Conservation (phyloP, 2,888 invertebrate genomes). For the Drosophila basisetae region DNA sequence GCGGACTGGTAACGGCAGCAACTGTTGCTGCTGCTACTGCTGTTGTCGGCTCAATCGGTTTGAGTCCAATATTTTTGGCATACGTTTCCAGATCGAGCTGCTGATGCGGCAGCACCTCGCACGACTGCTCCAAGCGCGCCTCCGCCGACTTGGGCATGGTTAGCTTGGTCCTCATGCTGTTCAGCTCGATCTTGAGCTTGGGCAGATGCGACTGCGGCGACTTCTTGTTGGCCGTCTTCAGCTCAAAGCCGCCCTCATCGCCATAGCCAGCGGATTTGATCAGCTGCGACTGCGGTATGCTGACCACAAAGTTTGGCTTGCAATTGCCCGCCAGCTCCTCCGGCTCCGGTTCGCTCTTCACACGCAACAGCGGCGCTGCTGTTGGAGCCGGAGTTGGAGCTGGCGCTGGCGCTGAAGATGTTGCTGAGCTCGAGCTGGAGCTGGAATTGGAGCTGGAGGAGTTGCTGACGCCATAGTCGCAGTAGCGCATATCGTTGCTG, state of each 20-base stretch:
- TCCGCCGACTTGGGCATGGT: conserved; percentile 81
- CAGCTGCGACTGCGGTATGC: conserved; percentile 83
- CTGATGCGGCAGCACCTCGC: conserved; percentile 15
- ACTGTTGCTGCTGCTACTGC: not conserved
- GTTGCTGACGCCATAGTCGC: conserved; percentile 72
- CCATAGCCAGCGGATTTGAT: conserved; percentile 69
- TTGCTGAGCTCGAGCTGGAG: conserved; percentile 46
- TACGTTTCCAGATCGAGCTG: conserved; percentile 84
- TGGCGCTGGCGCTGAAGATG: not conserved
- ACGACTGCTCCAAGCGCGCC: conserved; percentile 65
- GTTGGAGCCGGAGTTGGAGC: not conserved
- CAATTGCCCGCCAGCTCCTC: conserved; percentile 19
- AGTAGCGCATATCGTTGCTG: conserved; percentile 84
- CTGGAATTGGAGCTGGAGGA: conserved; percentile 4
- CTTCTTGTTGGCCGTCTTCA: conserved; percentile 84
- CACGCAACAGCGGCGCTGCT: conserved; percentile 55
- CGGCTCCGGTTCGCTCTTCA: conserved; percentile 61
- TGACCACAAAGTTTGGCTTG: conserved; percentile 81
- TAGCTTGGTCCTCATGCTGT: conserved; percentile 82
- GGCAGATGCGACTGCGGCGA: conserved; percentile 69
- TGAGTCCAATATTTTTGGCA: conserved; percentile 84
- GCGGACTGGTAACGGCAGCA: not conserved
- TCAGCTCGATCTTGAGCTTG: conserved; percentile 83
- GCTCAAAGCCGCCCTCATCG: conserved; percentile 80
- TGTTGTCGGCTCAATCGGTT: conserved; percentile 78